Base-by-base conservation (phyloP, 2,797 vertebrate genomes). In the Delichon dasypus region DNA sequence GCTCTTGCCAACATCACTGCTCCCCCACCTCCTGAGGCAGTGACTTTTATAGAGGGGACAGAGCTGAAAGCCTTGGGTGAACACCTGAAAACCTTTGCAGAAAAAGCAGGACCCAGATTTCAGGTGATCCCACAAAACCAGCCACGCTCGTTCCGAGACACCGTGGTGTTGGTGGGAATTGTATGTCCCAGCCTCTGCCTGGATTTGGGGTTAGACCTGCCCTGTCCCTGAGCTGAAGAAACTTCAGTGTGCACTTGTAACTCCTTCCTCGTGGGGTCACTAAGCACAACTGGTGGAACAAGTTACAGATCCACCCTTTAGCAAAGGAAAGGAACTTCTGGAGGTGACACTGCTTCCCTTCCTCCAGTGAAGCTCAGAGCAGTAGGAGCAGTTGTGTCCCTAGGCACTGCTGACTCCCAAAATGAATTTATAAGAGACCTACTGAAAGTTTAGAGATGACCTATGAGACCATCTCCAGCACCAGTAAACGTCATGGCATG, bases 141-240 rank as follows among this genome's bases (percentile, higher is more conserved):
- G 19, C 54, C 68, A 30, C 30, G 38, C 7, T 22, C 32, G 22
- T 71, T 19, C 29, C 65, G 71, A 77, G 10, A 30, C 3, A 1
- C 12, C 3, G 1, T 0, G 18, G n/a, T 2, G 3, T 8, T 5
- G 4, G 25, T 53, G 23, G 34, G 53, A 74, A 53, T 8, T 34
- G 2, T 2, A 6, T 3, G 4, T 70, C 44, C 55, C 42, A 68
- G 22, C 6, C 2, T 16, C 51, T 64, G 47, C 38, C 65, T 32
- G 36, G 23, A 30, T 77, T 57, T 85, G 44, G 36, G 50, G 16
- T 47, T 30, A 60, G 29, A 44, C 3, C 9, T 40, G 11, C n/a
- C 7, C 25, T 8, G 5, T 16, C 19, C 22, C 44, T 44, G 48
- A 61, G 45, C 45, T 72, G 23, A 9, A 19, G 66, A 29, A 72